Conservation (phyloP, 1,140 invertebrate species). For the Polyergus mexicanus region DNA sequence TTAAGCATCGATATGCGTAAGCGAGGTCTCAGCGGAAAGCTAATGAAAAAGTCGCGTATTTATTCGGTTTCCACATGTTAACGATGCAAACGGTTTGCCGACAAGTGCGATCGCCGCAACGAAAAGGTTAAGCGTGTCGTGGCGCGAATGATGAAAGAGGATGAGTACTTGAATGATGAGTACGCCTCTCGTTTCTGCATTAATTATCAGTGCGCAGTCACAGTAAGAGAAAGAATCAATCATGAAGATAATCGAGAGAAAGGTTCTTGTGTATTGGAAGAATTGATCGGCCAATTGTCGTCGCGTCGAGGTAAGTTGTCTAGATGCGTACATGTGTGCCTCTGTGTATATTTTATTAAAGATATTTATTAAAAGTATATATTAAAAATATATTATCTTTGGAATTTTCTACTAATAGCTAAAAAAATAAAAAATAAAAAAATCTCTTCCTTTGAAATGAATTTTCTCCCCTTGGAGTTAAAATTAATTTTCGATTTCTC, state of each 20-base stretch:
- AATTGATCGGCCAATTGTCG: background rate
- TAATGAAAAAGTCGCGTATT: conserved; percentile 28
- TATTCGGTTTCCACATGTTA: conserved; percentile 24
- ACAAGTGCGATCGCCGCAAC: background rate
- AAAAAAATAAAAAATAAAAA: too few species aligned
- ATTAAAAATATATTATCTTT: too few species aligned
- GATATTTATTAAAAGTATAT: too few species aligned
- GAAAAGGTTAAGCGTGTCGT: conserved; percentile 29
- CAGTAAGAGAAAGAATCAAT: conserved; percentile 3
- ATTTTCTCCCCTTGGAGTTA: background rate
- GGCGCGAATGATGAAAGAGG: conserved; percentile 4
- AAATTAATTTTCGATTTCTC: background rate
- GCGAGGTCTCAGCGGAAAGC: conserved; percentile 12
- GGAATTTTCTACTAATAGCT: background rate
- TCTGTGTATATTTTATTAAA: too few species aligned
- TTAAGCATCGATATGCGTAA: conserved; percentile 18
- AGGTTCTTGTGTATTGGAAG: background rate
- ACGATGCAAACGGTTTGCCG: conserved; percentile 21
- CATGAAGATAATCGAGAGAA: conserved; percentile 9
- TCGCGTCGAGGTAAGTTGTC: background rate
- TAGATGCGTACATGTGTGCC: too few species aligned
- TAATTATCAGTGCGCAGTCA: background rate
- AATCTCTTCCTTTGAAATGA: background rate
- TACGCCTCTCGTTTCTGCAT: conserved; percentile 23
- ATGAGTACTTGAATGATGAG: conserved; percentile 24